phyloP scores from a whole-genome alignment of 2,888 invertebrate species.

The Monochamus alternatus region DNA sequence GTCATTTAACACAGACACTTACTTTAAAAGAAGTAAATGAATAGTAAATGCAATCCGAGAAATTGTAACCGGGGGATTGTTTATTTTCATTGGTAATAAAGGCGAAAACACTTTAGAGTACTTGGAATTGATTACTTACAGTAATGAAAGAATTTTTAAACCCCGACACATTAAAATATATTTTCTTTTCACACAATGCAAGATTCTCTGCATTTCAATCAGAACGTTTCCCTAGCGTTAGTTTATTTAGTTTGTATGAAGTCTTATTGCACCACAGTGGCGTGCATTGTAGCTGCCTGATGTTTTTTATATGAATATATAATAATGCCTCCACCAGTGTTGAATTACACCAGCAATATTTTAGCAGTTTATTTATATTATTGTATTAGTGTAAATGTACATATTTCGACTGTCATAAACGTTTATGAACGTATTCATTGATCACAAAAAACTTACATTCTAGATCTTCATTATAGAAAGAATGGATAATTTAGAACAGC shows the following conservation, averaged over 20 bases:
- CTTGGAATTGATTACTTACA: slow-evolving; percentile 31
- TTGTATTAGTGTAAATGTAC: no score
- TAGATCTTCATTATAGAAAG: no score
- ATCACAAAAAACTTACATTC: no score
- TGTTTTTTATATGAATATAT: no score
- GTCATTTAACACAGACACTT: neutral
- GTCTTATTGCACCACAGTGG: slow-evolving; percentile 22
- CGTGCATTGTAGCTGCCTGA: neutral
- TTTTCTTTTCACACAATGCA: slow-evolving; percentile 48
- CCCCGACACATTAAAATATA: slow-evolving; percentile 38
- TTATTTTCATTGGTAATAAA: slow-evolving; percentile 30
- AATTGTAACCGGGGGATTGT: neutral
- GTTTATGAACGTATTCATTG: no score
- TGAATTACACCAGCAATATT: no score
- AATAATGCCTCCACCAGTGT: no score
- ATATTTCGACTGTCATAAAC: no score
- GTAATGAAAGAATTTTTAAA: slow-evolving; percentile 33
- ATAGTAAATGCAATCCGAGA: neutral
- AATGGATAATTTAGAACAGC: no score
- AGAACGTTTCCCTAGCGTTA: slow-evolving; percentile 63
- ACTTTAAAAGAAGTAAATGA: slow-evolving; percentile 10
- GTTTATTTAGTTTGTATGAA: slow-evolving; percentile 35
- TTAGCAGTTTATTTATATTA: no score
- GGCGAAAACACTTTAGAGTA: slow-evolving; percentile 17
- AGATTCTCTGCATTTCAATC: slow-evolving; percentile 66